These are phyloP conservation scores for Lypha dubia DNA, from an alignment of 2,888 invertebrate genomes.

Conservation along the genomic window DNA sequence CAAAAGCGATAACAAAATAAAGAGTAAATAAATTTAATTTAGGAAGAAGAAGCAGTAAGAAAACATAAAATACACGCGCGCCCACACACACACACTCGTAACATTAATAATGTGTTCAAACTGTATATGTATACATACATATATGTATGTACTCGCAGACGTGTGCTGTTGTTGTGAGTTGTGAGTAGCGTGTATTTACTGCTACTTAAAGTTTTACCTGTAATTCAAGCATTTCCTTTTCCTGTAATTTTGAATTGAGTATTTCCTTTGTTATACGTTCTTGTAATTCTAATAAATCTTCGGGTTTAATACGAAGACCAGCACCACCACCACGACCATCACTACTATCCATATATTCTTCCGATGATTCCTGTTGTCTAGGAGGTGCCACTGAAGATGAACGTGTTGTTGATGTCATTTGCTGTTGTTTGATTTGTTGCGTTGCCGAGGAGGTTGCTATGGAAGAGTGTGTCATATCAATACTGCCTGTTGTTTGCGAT, in stretches of 20 bases:
- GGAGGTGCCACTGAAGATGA: conserved; percentile 74
- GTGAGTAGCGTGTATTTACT: conserved; percentile 8
- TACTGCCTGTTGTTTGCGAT: conserved; percentile 50
- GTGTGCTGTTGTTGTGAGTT: background rate
- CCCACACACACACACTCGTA: background rate
- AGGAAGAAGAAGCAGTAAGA: background rate
- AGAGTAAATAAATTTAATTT: conserved; percentile 41
- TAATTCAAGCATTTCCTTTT: conserved; percentile 83
- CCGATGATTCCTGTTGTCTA: conserved; percentile 71
- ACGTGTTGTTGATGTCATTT: conserved; percentile 67
- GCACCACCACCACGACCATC: conserved; percentile 71
- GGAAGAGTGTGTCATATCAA: conserved; percentile 54
- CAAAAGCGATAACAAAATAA: conserved; percentile 13
- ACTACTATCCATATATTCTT: conserved; percentile 59
- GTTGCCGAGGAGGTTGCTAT: conserved; percentile 66
- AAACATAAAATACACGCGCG: conserved; percentile 30
- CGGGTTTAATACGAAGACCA: conserved; percentile 78
- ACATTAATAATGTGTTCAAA: conserved; percentile 26
- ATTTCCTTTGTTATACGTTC: conserved; percentile 83
- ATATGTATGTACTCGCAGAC: no score
- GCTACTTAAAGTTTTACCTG: conserved; percentile 78
- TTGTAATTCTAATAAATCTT: conserved; percentile 82
- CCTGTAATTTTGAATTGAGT: conserved; percentile 83
- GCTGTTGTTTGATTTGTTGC: conserved; percentile 67
- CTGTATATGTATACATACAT: background rate